A percentile compares a stretch with the other conserved stretches of the same genome.
Evolutionary conservation across 1,140 invertebrate genomes (phyloP).

Genomic region (Bombus haemorrhoidalis): DNA sequence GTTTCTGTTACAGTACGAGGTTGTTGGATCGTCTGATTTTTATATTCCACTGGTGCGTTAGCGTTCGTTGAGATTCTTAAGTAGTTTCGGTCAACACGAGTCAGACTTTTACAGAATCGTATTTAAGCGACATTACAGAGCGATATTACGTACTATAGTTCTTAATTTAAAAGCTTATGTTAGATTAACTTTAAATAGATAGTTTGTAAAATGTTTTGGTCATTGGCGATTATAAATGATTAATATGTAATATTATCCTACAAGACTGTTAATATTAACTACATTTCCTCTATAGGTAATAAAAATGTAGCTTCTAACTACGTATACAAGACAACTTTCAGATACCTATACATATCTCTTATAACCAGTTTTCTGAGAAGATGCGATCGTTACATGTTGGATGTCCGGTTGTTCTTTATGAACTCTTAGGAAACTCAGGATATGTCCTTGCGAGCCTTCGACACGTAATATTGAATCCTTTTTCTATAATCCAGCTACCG

Average conservation of each 20-base stretch:
- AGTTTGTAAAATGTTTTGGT: too few relatives aligned
- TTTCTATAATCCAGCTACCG: neutral
- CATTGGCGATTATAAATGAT: neutral
- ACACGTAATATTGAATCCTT: constrained; percentile 25
- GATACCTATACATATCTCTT: constrained; percentile 31
- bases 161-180: neutral
- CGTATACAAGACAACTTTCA: constrained; percentile 10
- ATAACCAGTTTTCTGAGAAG: constrained; percentile 49
- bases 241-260: neutral
- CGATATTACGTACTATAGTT: neutral
- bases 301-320: constrained; percentile 15
- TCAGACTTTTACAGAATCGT: neutral
- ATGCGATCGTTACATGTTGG: constrained; percentile 42
- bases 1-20: neutral
- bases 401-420: constrained; percentile 35
- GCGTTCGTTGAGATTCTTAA: neutral
- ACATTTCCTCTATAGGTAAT: constrained; percentile 9
- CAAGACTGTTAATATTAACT: neutral
- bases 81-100: neutral
- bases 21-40: neutral
- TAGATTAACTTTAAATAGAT: neutral
- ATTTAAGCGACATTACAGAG: neutral
- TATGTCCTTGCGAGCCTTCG: constrained; percentile 48
- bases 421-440: constrained; percentile 39
- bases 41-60: too few relatives aligned